Percentiles rank a stretch among this genome's conserved stretches.
Conservation (phyloP, 2,888 invertebrate genomes). For the Pterostichus niger region DNA sequence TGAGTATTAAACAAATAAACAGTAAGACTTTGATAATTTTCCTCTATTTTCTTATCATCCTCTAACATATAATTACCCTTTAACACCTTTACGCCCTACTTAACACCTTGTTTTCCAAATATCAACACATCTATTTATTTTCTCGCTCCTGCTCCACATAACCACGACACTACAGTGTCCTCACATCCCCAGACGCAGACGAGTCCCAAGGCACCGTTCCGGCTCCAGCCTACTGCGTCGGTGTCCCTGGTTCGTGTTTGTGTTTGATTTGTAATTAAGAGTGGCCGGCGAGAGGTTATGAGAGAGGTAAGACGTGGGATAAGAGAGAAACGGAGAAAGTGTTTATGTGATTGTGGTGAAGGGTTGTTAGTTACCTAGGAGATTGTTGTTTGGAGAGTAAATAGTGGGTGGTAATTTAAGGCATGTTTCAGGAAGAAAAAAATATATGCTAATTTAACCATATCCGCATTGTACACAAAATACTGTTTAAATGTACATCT, state of each 20-base stretch:
- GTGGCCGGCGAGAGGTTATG: slow-evolving; percentile 17
- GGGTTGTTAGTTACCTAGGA: neutral
- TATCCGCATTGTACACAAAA: no score
- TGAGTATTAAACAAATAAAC: no score
- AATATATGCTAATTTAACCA: no score
- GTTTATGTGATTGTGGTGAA: neutral
- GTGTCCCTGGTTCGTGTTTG: neutral
- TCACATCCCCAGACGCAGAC: neutral
- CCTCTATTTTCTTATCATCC: no score
- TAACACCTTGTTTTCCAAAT: neutral
- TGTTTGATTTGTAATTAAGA: slow-evolving; percentile 46
- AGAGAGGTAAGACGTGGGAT: neutral
- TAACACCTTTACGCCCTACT: neutral
- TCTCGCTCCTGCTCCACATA: neutral
- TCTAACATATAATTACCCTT: no score
- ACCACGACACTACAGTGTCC: neutral
- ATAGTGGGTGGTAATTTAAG: neutral
- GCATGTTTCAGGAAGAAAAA: neutral
- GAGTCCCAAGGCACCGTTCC: neutral
- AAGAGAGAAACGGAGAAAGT: neutral
- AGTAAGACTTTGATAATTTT: no score
- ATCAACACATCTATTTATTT: slow-evolving; percentile 9
- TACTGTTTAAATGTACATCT: no score
- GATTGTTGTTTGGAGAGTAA: neutral
- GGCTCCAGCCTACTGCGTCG: neutral